A percentile compares a stretch with the other conserved stretches of the same genome.
phyloP scores from a whole-genome alignment of 2,797 vertebrate genomes.

The Cottoperca gobio region DNA sequence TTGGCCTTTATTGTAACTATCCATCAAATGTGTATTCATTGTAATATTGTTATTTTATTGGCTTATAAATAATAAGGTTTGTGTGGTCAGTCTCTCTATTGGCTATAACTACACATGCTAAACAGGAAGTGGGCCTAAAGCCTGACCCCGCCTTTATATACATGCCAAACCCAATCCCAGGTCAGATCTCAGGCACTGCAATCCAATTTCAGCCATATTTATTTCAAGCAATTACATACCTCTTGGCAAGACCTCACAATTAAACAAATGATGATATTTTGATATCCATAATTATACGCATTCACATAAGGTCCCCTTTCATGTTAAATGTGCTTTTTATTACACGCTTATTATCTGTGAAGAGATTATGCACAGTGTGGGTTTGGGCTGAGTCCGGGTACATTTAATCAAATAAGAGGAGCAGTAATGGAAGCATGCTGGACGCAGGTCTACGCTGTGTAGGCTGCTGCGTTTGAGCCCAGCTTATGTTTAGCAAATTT shows the following conservation, averaged over 20 bases:
- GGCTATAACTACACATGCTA: constrained; percentile 34
- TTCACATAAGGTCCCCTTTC: constrained; percentile 80
- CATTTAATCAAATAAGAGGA: constrained; percentile 83
- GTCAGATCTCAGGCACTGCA: constrained; percentile 60
- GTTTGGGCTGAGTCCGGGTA: constrained; percentile 78
- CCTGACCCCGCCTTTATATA: constrained; percentile 60
- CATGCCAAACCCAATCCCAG: constrained; percentile 44
- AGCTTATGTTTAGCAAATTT: constrained; percentile 74
- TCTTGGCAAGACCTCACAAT: constrained; percentile 81
- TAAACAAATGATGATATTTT: constrained; percentile 85
- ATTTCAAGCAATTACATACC: constrained; percentile 82
- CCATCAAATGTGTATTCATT: background rate
- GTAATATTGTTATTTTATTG: background rate
- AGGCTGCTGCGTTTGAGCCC: constrained; percentile 72
- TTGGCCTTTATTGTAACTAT: constrained; percentile 5
- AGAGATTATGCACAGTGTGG: constrained; percentile 79
- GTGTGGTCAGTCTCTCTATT: constrained; percentile 17
- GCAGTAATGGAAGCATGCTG: constrained; percentile 85
- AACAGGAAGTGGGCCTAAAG: constrained; percentile 63
- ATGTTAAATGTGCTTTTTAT: constrained; percentile 83
- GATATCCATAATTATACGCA: constrained; percentile 83
- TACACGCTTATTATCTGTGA: constrained; percentile 80
- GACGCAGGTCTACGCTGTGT: constrained; percentile 46
- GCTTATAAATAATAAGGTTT: constrained; percentile 24
- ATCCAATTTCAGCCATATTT: constrained; percentile 63